Evolutionary conservation across 2,888 invertebrate genomes (phyloP), one percentile per base, ranked within the genome.

Genomic region (Tridacna crocea): DNA sequence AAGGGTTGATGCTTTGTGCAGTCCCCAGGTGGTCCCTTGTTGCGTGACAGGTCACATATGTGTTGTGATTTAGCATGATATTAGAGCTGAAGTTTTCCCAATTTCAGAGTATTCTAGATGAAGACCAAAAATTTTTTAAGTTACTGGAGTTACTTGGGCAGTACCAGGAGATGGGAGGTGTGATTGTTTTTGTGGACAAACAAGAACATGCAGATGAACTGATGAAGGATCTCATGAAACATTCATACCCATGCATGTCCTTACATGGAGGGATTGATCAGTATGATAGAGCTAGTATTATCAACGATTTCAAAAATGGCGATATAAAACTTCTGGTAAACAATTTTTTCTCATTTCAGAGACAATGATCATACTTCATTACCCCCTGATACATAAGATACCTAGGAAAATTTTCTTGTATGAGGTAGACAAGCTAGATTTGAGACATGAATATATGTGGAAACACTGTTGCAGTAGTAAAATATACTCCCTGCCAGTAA

Each of bases 181-280:
- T 98, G 72, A 97, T 99, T 89, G 97, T 99, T 48, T 99, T 99
- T 94, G 99, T 99, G 15, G 99, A 99, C 93, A 99, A 99, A 93
- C 99, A 99, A 95, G 99, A 99, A 94, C 97, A 98, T 92, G 99
- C 99, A 0, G 99, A 99, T 93, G 97, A 97, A 68, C 81, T 95
- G 76, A 94, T 94, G 93, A 98, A 98, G 93, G 98, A 99, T 92
- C 96, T 99, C 0, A 98, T 99, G 97, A 98, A 97, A 94, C 98
- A 98, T 0, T 98, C 98, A 0, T 99, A 99, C 94, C 97, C 97
- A 19, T 99, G 99, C 93, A 97, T 99, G 97, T 98, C 99, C 77
- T 96, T 99, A 74, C 99, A 99, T 93, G 99, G 99, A 80, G 99
- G 99, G 89, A 99, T 99, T 93, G 99, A 99, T 95, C 99, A 99